A percentile compares a stretch with the other conserved stretches of the same genome.
phyloP scores from a whole-genome alignment of 2,888 invertebrate species.

The Drosophila tripunctata region DNA sequence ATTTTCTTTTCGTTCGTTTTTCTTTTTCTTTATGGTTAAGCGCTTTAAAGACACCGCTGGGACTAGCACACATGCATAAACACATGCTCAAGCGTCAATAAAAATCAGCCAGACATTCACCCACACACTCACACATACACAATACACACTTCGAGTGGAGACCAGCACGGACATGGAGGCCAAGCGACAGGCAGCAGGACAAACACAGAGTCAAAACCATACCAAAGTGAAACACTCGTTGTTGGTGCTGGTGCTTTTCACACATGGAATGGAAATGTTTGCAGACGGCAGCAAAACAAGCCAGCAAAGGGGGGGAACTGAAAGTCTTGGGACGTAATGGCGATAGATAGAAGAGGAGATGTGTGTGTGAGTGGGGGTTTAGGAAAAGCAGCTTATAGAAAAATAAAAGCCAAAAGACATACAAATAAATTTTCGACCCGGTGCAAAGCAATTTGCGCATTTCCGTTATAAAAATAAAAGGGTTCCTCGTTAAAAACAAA shows the following conservation, averaged over 20 bases:
- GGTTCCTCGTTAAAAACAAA: slow-evolving; percentile 78
- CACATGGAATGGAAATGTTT: slow-evolving; percentile 78
- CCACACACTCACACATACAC: slow-evolving; percentile 23
- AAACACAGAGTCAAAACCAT: slow-evolving; percentile 33
- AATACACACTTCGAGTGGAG: slow-evolving; percentile 10
- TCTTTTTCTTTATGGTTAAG: slow-evolving; percentile 60
- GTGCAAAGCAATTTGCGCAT: slow-evolving; percentile 79
- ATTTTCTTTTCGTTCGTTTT: slow-evolving; percentile 3
- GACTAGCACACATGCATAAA: slow-evolving; percentile 55
- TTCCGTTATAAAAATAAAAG: slow-evolving; percentile 76
- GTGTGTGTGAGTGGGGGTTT: slow-evolving; percentile 17
- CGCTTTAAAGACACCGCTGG: slow-evolving; percentile 78
- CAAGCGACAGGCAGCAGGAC: slow-evolving; percentile 37
- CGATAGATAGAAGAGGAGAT: background rate
- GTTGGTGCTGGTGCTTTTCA: slow-evolving; percentile 57
- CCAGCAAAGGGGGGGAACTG: slow-evolving; percentile 19
- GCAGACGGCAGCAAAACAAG: slow-evolving; percentile 77
- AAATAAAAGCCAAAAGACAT: slow-evolving; percentile 66
- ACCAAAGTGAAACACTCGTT: slow-evolving; percentile 28
- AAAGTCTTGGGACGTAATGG: background rate
- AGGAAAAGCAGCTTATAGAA: slow-evolving; percentile 74
- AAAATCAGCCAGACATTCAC: slow-evolving; percentile 65
- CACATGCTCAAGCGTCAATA: slow-evolving; percentile 71
- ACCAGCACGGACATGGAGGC: slow-evolving; percentile 36
- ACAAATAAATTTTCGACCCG: slow-evolving; percentile 74